Percentiles rank a stretch among this genome's conserved stretches.
phyloP scores from a whole-genome alignment of 2,888 invertebrate species.

The Bombyx huttoni region DNA sequence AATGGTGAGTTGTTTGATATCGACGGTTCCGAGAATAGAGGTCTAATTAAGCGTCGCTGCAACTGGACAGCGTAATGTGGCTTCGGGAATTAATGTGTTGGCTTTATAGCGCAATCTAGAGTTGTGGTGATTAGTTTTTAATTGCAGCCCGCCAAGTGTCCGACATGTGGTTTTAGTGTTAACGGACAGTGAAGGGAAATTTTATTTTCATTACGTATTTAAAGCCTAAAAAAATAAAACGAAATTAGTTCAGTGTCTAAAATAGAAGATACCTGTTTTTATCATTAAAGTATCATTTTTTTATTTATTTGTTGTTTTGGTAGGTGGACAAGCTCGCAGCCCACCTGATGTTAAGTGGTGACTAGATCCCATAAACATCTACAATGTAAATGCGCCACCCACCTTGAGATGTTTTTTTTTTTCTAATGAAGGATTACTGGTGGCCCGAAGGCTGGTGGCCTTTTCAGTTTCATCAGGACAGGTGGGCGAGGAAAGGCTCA shows the following conservation, averaged over 20 bases:
- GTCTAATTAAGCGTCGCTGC: slow-evolving; percentile 4
- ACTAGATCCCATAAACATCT: too few species aligned
- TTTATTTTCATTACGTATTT: too few species aligned
- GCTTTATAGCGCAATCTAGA: not conserved
- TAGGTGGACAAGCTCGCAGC: too few species aligned
- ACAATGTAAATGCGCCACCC: too few species aligned
- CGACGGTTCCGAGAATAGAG: slow-evolving; percentile 12
- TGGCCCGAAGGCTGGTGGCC: too few species aligned
- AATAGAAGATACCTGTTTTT: not conserved
- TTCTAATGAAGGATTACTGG: too few species aligned
- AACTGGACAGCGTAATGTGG: slow-evolving; percentile 2
- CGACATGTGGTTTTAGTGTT: not conserved
- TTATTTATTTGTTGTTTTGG: too few species aligned
- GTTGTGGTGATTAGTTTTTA: not conserved
- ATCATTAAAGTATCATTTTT: too few species aligned
- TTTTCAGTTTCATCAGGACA: too few species aligned
- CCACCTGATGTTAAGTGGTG: too few species aligned
- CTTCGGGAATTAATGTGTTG: not conserved
- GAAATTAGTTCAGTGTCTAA: not conserved
- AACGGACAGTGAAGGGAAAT: not conserved
- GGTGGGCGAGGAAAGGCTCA: too few species aligned
- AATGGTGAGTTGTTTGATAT: slow-evolving; percentile 13
- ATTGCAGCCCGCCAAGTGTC: not conserved
- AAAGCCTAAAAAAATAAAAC: not conserved
- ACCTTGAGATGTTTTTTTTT: too few species aligned